Conservation (phyloP, 2,113 vertebrate genomes). For the Cebus imitator region DNA sequence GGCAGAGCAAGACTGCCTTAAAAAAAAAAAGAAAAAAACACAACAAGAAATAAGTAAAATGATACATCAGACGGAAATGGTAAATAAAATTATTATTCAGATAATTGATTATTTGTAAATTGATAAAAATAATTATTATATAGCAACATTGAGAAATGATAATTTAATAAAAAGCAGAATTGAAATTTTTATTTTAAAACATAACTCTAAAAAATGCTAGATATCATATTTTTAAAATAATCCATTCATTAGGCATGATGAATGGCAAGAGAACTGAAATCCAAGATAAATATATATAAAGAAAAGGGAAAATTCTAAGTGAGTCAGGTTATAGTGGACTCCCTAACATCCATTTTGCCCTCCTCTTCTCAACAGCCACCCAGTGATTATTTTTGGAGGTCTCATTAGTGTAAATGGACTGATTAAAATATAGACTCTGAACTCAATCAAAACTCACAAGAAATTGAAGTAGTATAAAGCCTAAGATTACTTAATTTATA, state of each 20-base stretch:
- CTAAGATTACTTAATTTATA: neutral
- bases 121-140: slow-evolving; percentile 13
- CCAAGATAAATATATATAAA: neutral
- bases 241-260: too few relatives aligned
- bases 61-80: neutral
- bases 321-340: neutral
- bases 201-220: neutral
- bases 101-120: neutral
- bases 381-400: neutral
- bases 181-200: neutral
- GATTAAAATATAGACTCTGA: neutral
- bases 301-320: neutral
- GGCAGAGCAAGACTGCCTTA: too few relatives aligned
- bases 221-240: neutral
- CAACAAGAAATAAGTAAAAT: neutral
- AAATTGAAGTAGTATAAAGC: neutral
- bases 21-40: too few relatives aligned
- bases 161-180: neutral
- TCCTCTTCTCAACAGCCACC: neutral
- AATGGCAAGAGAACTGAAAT: neutral
- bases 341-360: neutral
- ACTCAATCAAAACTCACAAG: neutral
- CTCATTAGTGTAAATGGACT: neutral
- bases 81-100: neutral
- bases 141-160: neutral